Base-by-base conservation (phyloP, 2,797 vertebrate genomes). In the Hafferia zeledoni region DNA sequence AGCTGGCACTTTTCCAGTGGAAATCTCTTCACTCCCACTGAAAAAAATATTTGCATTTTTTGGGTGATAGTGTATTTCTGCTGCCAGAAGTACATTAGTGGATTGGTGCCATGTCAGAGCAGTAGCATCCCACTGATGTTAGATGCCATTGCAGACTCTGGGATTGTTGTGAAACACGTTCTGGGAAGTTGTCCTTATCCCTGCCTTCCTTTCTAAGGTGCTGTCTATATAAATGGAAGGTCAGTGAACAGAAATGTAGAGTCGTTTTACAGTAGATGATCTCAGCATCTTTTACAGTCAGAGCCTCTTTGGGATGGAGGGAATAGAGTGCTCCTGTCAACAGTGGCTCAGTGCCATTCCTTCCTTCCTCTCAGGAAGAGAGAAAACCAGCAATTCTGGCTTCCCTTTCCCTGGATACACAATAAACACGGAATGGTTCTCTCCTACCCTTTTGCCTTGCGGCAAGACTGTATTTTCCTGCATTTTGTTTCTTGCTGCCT, bases 361-460 rank as follows among this genome's bases (percentile, higher is more conserved):
- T 95, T 92, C 91, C 93, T 96, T 96, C 94, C 92, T 94, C 80
- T 87, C 63, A 69, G 95, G 89, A 96, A 93, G 92, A 71, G 72
- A 85, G n/a, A 94, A 95, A 86, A 89, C 76, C 43, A 57, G 76
- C 74, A 88, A 27, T 88, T 92, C 82, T 96, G 82, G 83, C 85
- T 90, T 93, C 57, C 79, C 63, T 91, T 93, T 90, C 84, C 67
- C 87, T 91, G 79, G 76, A 76, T 93, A 37, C 80, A 53, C 71
- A 91, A 88, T 92, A 60, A 93, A 83, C 52, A 59, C 3, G 31
- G 53, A 55, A 63, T 81, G 47, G 61, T 35, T 59, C 79, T 77
- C 53, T 83, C 71, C 35, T 91, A 35, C 39, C 49, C 35, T 65
- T 63, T 44, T 16, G 46, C 90, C 27, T n/a, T 55, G 23, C 7